These are phyloP conservation scores for Trilocha varians DNA, from an alignment of 2,888 invertebrate species.

Conservation along the genomic window DNA sequence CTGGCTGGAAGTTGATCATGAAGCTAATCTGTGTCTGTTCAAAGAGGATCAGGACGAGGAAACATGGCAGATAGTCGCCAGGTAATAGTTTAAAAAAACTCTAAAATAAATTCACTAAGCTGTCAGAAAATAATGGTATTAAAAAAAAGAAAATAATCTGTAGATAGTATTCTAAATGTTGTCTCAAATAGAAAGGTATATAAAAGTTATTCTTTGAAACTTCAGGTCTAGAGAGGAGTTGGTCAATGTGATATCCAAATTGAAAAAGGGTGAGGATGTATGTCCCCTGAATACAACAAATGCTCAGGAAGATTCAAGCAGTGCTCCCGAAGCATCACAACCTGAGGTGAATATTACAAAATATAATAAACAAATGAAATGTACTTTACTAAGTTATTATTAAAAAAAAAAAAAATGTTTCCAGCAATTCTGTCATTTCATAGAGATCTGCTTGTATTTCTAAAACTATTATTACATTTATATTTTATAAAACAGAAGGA, in stretches of 20 bases:
- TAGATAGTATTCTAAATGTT: neutral
- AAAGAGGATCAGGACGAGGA: conserved; percentile 97
- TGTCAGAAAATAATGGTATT: too few relatives aligned
- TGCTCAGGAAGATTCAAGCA: conserved; percentile 59
- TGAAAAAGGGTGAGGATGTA: conserved; percentile 81
- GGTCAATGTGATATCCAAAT: conserved; percentile 81
- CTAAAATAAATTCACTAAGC: too few relatives aligned
- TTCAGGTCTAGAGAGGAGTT: conserved; percentile 86
- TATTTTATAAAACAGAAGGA: conserved; percentile 24
- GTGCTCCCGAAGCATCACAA: conserved; percentile 35
- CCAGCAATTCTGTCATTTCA: too few relatives aligned
- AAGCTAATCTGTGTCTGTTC: conserved; percentile 92
- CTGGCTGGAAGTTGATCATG: conserved; percentile 93
- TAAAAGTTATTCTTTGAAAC: conserved; percentile 7
- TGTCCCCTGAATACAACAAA: conserved; percentile 49
- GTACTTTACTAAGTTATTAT: too few relatives aligned
- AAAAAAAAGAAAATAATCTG: too few relatives aligned
- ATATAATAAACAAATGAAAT: too few relatives aligned
- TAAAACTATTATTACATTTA: conserved; percentile 4
- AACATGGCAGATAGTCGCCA: conserved; percentile 93
- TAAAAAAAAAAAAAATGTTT: too few relatives aligned
- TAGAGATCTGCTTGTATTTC: too few relatives aligned
- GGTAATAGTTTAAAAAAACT: conserved; percentile 61
- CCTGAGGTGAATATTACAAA: conserved; percentile 25
- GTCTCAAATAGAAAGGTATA: neutral